These are phyloP conservation scores for Microtus richardsoni DNA, from an alignment of 2,113 vertebrate genomes.

Conservation along the genomic window DNA sequence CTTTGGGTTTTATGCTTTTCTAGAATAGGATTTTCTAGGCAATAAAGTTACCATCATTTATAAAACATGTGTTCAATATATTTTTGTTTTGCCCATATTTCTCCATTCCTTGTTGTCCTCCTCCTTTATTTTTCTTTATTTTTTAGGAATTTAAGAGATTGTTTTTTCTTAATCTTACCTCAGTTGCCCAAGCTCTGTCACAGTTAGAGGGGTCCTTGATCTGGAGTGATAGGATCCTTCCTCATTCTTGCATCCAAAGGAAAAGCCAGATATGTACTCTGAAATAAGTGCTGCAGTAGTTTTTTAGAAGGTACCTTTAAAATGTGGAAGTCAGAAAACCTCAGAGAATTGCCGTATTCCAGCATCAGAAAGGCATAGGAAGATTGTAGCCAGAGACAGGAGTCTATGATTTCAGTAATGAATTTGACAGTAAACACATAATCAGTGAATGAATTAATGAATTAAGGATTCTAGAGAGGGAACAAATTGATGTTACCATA, in stretches of 20 bases:
- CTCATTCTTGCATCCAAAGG: not conserved
- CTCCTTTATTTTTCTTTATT: not conserved
- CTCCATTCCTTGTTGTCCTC: not conserved
- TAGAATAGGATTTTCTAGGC: conserved; percentile 35
- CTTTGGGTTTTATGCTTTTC: not conserved
- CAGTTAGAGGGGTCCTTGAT: not conserved
- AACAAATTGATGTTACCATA: not conserved
- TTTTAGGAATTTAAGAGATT: not conserved
- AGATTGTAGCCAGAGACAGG: not conserved
- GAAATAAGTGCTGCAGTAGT: not conserved
- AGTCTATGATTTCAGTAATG: conserved; percentile 41
- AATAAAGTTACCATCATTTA: conserved; percentile 1
- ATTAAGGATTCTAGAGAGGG: conserved; percentile 19
- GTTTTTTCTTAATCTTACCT: not conserved
- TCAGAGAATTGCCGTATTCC: not conserved
- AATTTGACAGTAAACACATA: conserved; percentile 9
- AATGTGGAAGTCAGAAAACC: not conserved
- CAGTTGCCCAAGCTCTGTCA: not conserved
- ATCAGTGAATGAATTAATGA: conserved; percentile 48
- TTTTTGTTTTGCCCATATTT: conserved; percentile 35
- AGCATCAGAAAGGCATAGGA: not conserved
- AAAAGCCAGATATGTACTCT: not conserved
- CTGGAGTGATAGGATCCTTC: not conserved
- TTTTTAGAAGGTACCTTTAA: conserved; percentile 14
- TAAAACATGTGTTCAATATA: conserved; percentile 11